These are phyloP conservation scores for Adelphocoris suturalis DNA, from an alignment of 2,888 invertebrate genomes.

Conservation along the genomic window DNA sequence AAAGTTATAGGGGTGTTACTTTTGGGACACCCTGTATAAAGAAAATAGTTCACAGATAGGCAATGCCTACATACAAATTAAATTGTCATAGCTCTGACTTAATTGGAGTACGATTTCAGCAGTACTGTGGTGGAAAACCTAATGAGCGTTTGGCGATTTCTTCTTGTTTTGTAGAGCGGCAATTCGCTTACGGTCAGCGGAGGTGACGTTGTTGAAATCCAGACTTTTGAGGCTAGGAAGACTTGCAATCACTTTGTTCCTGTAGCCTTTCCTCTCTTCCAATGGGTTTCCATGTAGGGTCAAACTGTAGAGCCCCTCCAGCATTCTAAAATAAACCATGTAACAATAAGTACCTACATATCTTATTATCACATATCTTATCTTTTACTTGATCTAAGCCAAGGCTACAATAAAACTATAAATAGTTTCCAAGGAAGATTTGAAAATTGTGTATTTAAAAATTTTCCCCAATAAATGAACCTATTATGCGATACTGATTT, in stretches of 20 bases:
- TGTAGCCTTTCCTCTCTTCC: constrained; percentile 77
- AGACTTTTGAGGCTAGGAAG: constrained; percentile 76
- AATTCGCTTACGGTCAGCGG: constrained; percentile 74
- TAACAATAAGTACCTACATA: neutral
- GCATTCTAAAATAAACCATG: constrained; percentile 62
- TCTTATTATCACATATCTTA: neutral
- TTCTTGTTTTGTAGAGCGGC: constrained; percentile 68
- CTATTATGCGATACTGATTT: no score
- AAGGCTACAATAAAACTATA: no score
- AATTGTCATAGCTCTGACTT: no score
- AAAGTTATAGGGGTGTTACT: no score
- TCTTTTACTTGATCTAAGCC: neutral
- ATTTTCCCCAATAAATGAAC: no score
- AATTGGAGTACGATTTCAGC: no score
- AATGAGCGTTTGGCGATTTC: constrained; percentile 51
- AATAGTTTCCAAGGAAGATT: no score
- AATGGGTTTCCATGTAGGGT: constrained; percentile 78
- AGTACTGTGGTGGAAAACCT: neutral
- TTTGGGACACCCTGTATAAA: no score
- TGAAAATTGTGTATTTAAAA: no score
- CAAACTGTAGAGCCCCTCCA: constrained; percentile 76
- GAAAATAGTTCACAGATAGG: no score
- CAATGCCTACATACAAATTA: no score
- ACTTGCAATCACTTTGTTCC: constrained; percentile 74
- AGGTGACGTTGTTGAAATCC: constrained; percentile 77